These are phyloP conservation scores for Osmerus mordax DNA, from an alignment of 2,113 vertebrate species.

Conservation along the genomic window DNA sequence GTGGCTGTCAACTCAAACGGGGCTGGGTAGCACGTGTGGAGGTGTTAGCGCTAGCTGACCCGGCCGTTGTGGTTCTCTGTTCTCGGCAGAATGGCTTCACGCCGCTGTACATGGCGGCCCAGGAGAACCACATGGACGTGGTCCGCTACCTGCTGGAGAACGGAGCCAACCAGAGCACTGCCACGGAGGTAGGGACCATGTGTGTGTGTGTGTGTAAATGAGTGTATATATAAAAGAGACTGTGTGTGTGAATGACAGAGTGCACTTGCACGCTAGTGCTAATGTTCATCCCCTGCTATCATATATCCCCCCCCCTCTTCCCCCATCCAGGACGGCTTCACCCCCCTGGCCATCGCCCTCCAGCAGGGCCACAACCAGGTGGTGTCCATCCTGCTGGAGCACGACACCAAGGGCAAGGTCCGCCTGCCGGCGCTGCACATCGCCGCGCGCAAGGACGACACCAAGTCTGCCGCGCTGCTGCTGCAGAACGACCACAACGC, in stretches of 20 bases:
- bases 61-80: not conserved
- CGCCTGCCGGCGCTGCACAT: conserved; percentile 93
- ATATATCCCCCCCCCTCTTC: not conserved
- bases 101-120: conserved; percentile 96
- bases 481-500: conserved; percentile 98
- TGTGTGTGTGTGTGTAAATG: not conserved
- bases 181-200: conserved; percentile 83
- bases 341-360: conserved; percentile 91
- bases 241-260: not conserved
- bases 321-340: conserved; percentile 87
- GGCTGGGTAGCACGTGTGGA: no score
- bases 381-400: conserved; percentile 92
- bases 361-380: conserved; percentile 99
- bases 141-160: conserved; percentile 94
- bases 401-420: conserved; percentile 98
- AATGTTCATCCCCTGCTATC: no score
- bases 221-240: not conserved
- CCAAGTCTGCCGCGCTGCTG: conserved; percentile 92
- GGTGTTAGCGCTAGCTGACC: no score
- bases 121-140: conserved; percentile 97
- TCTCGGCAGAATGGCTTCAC: conserved; percentile 93
- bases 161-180: conserved; percentile 97
- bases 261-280: not conserved
- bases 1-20: no score
- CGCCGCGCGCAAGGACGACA: conserved; percentile 95